Base-by-base conservation (phyloP, 1,140 invertebrate genomes). In the Drosophila simulans region DNA sequence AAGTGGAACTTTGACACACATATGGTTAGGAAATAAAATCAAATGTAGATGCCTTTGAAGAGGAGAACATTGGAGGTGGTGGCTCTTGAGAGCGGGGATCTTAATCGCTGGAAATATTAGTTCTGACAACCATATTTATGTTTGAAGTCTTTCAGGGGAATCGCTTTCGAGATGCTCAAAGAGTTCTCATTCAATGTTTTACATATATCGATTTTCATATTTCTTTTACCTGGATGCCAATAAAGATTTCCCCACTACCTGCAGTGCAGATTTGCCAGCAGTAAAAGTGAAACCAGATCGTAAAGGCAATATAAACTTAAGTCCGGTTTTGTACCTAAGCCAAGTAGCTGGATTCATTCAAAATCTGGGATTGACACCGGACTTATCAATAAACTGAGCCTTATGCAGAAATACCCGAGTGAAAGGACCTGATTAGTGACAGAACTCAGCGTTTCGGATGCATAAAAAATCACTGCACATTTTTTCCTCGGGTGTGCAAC, bases 371-470 rank as follows among this genome's bases (percentile, higher is more conserved):
- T 65, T 69, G 64, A 48, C 45, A 55, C 53, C 53, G 42, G 79
- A 82, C 78, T 88, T 88, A 89, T 88, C 79, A 88, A 88, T 88
- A 86, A 79, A 58, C 53, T 42, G 48, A 59, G 83, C 54, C 63
- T 86, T 76, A 54, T 8, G 71, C 31, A 17, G 57, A 72, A 56
- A 49, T 56, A 51, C 55, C 51, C 52, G 12, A 40, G 37, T n/a
- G 40, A 72, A 35, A 42, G 58, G 37, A 35, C 52, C 66, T 60
- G 66, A 59, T 71, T 65, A 57, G 60, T 53, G 53, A 58, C 57
- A 63, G 57, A 49, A 43, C 22, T 35, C 15, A 15, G 25, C 45
- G 31, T 27, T 55, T 43, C 45, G 55, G 55, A 65, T 70, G 82
- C 82, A 85, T 86, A 66, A 62, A 73, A 56, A 88, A 79, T 72